Evolutionary conservation across 2,113 vertebrate species (phyloP).

Genomic region (Puntigrus tetrazona): DNA sequence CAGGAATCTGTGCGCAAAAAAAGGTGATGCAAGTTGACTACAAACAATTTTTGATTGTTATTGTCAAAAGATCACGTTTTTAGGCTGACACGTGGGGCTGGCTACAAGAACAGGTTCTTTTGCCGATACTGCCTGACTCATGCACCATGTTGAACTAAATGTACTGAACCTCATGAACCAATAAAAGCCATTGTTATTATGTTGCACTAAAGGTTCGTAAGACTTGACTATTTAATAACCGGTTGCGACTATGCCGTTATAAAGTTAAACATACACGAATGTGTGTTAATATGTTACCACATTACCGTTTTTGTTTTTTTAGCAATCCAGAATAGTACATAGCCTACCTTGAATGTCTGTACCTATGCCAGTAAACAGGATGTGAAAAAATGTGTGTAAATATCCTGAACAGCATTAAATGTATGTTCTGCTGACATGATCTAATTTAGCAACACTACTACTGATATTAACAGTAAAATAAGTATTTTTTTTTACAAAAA

Average conservation of each 20-base stretch:
- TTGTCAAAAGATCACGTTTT: neutral
- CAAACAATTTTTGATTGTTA: neutral
- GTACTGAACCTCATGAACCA: neutral
- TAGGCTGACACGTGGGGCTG: neutral
- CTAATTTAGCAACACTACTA: neutral
- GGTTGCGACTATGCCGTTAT: neutral
- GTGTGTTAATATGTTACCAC: neutral
- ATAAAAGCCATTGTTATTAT: neutral
- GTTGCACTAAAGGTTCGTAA: neutral
- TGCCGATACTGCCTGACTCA: neutral
- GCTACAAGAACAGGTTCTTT: neutral
- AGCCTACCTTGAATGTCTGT: neutral
- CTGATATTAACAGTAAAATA: neutral
- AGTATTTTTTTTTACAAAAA: neutral
- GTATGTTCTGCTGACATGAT: neutral
- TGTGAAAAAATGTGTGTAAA: neutral
- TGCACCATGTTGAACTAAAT: neutral
- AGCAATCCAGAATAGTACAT: neutral
- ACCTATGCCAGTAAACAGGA: neutral
- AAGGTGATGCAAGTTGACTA: neutral
- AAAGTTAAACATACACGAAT: neutral
- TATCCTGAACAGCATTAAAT: neutral
- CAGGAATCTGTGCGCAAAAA: neutral
- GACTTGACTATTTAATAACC: neutral
- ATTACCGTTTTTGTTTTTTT: neutral